These are phyloP conservation scores for Acrocera orbiculus DNA, from an alignment of 2,888 invertebrate species.

Conservation along the genomic window DNA sequence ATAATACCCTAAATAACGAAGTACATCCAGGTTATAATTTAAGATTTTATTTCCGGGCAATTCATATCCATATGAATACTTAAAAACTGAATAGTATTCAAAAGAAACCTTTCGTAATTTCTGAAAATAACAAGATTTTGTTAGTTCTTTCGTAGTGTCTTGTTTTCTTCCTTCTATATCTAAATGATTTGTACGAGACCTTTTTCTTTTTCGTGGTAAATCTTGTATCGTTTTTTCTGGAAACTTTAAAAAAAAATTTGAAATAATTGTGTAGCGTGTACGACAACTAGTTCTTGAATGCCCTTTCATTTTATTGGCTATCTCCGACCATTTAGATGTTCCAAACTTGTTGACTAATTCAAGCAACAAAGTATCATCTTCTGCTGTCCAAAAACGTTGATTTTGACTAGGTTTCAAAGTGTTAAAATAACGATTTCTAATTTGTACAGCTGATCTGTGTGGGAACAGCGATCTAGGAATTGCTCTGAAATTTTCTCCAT, in stretches of 20 bases:
- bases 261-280: slow-evolving; percentile 39
- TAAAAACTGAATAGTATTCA: too few relatives aligned
- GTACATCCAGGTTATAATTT: too few relatives aligned
- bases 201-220: slow-evolving; percentile 19
- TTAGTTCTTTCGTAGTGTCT: too few relatives aligned
- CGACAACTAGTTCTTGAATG: slow-evolving; percentile 41
- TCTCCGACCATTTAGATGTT: slow-evolving; percentile 34
- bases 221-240: slow-evolving; percentile 25
- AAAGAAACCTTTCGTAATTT: too few relatives aligned
- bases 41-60: too few relatives aligned
- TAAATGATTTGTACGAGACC: slow-evolving; percentile 6
- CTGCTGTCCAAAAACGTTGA: slow-evolving; percentile 39
- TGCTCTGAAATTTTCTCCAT: slow-evolving; percentile 40
- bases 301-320: slow-evolving; percentile 36
- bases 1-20: too few relatives aligned
- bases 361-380: slow-evolving; percentile 43
- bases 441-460: slow-evolving; percentile 41
- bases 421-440: slow-evolving; percentile 40
- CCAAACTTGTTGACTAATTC: slow-evolving; percentile 35
- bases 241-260: slow-evolving; percentile 34
- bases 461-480: slow-evolving; percentile 41
- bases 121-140: too few relatives aligned
- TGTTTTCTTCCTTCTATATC: too few relatives aligned
- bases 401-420: slow-evolving; percentile 27
- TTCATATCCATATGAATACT: too few relatives aligned